phyloP scores from a whole-genome alignment of 2,113 vertebrate genomes.

The Mionectes macconnelli region DNA sequence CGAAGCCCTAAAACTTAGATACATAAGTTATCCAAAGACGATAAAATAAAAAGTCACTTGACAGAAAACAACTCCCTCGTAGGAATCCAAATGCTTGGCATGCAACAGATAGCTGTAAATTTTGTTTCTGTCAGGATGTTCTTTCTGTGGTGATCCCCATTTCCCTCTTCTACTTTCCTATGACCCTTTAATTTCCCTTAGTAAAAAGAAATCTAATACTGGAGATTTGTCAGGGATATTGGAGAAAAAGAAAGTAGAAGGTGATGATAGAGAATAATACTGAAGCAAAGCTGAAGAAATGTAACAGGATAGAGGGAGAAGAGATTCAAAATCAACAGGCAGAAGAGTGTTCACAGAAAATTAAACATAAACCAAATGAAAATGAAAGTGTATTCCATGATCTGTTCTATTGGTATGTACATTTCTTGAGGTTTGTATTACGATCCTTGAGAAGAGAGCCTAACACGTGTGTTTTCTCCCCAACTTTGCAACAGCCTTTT shows the following conservation, averaged over 20 bases:
- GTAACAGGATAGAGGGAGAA: background rate
- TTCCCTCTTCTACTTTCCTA: background rate
- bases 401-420: background rate
- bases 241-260: background rate
- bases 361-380: background rate
- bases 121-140: background rate
- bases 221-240: background rate
- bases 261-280: background rate
- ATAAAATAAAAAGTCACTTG: background rate
- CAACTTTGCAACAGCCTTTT: background rate
- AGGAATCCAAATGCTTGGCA: background rate
- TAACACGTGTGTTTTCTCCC: background rate
- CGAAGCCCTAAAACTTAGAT: background rate
- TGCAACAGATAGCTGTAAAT: background rate
- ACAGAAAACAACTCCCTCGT: background rate
- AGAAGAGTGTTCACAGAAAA: background rate
- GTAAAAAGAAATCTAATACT: background rate
- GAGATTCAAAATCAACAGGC: background rate
- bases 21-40: background rate
- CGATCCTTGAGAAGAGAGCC: background rate
- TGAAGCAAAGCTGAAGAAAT: background rate
- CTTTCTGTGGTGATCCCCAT: background rate
- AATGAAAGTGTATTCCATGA: background rate
- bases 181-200: background rate
- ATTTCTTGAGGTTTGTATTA: background rate